Evolutionary conservation across 2,888 invertebrate species (phyloP).

Genomic region (Parochlus steinenii): DNA sequence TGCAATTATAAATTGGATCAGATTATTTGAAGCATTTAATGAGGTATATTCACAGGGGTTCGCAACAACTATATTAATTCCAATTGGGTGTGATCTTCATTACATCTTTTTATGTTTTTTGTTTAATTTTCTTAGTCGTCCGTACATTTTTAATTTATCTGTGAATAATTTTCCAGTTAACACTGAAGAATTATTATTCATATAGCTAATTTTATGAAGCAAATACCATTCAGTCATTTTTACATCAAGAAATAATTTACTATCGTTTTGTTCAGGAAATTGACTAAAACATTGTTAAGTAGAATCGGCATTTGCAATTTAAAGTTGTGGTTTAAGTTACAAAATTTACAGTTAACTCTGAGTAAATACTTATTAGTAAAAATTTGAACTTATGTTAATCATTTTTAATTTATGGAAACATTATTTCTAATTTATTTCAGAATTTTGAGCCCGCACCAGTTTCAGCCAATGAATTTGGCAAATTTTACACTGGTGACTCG

Average conservation of each 20-base stretch:
- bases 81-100: too few relatives aligned
- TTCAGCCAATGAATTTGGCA: conserved; percentile 54
- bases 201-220: neutral
- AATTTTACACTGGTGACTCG: conserved; percentile 74
- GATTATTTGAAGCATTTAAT: too few relatives aligned
- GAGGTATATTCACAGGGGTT: too few relatives aligned
- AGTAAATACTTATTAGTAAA: neutral
- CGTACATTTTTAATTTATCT: too few relatives aligned
- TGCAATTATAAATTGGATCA: too few relatives aligned
- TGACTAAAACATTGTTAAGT: neutral
- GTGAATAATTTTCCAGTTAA: neutral
- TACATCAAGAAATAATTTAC: conserved; percentile 2
- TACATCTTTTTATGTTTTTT: too few relatives aligned
- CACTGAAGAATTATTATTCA: neutral
- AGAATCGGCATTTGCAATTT: neutral
- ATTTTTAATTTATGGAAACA: neutral
- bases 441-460: conserved; percentile 65
- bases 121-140: too few relatives aligned
- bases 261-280: conserved; percentile 13
- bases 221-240: neutral
- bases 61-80: too few relatives aligned
- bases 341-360: neutral
- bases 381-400: neutral
- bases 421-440: conserved; percentile 33
- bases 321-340: neutral